Percentiles rank a stretch among this genome's conserved stretches.
phyloP scores from a whole-genome alignment of 2,797 vertebrate species.

The Amniataba percoides region DNA sequence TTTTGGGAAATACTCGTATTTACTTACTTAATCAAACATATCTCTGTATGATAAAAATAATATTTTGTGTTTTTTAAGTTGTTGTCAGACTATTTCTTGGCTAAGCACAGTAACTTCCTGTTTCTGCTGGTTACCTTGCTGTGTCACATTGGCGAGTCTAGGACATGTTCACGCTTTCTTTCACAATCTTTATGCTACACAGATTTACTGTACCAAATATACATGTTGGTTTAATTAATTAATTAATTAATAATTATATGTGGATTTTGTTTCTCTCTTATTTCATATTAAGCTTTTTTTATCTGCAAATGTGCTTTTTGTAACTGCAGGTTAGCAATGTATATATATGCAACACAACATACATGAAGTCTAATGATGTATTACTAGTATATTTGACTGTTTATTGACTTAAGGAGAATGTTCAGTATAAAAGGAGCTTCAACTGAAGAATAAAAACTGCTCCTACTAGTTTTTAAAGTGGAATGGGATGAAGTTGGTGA shows the following conservation, averaged over 20 bases:
- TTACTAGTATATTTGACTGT: not conserved
- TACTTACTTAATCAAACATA: not conserved
- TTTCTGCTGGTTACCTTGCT: no score
- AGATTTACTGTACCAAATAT: no score
- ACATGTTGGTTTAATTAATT: no score
- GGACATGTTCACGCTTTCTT: no score
- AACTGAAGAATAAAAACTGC: not conserved
- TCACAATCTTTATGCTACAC: no score
- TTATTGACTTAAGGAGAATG: not conserved
- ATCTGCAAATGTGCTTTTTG: not conserved
- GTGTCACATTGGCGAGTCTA: no score
- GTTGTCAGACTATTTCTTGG: no score
- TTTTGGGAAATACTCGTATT: not conserved
- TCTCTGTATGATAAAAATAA: not conserved
- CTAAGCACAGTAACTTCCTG: no score
- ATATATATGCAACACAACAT: no score
- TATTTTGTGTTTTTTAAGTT: no score
- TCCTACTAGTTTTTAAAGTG: not conserved
- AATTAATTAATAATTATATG: no score
- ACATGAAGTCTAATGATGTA: no score
- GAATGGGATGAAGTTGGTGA: not conserved
- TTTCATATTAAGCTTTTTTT: not conserved
- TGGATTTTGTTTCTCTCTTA: not conserved
- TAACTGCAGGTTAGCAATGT: not conserved
- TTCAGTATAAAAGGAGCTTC: not conserved